Conservation (phyloP, 2,888 invertebrate species). For the Orthosia cruda region DNA sequence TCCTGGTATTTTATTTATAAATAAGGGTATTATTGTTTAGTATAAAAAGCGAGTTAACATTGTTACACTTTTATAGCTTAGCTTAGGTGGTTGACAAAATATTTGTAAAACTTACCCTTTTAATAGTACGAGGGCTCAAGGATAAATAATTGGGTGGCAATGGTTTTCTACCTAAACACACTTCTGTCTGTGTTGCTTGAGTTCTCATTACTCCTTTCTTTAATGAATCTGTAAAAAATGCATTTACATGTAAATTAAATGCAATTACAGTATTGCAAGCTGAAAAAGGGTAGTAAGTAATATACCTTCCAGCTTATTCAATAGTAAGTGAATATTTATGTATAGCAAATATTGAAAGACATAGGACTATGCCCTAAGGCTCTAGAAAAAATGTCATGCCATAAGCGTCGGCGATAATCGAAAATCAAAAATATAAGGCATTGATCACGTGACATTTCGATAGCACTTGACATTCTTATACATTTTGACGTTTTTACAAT, state of each 20-base stretch:
- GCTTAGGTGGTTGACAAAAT: neutral
- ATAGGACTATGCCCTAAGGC: neutral
- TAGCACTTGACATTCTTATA: too few relatives aligned
- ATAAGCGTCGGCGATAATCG: too few relatives aligned
- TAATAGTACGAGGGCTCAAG: conserved; percentile 96
- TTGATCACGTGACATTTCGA: too few relatives aligned
- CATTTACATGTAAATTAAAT: neutral
- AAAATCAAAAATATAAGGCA: too few relatives aligned
- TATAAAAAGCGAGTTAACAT: too few relatives aligned
- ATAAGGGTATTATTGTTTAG: too few relatives aligned
- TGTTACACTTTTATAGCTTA: neutral
- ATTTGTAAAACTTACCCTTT: conserved; percentile 91
- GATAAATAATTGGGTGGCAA: conserved; percentile 94
- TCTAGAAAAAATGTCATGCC: too few relatives aligned
- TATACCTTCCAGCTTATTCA: too few relatives aligned
- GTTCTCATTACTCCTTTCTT: conserved; percentile 97
- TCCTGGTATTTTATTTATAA: too few relatives aligned
- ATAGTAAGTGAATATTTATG: neutral
- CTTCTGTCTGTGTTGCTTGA: conserved; percentile 98
- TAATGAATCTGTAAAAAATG: conserved; percentile 93
- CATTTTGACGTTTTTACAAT: too few relatives aligned
- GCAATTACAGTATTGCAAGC: neutral
- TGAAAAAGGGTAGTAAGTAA: neutral
- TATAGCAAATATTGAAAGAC: neutral
- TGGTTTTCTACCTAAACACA: conserved; percentile 94